phyloP scores from a whole-genome alignment of 2,888 invertebrate genomes.

The Patella ulyssiponensis region DNA sequence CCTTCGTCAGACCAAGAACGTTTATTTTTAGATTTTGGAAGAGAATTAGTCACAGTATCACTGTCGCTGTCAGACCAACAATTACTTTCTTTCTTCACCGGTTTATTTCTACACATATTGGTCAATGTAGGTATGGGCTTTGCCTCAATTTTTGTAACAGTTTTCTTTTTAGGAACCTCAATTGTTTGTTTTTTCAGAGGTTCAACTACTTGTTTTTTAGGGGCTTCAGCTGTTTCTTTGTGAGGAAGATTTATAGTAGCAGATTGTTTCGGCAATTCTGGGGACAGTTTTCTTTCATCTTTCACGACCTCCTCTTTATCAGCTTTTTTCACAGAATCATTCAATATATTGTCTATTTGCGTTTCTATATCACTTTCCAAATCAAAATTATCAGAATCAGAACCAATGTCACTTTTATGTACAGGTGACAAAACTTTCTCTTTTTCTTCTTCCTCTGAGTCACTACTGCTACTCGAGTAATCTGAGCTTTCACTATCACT shows the following conservation, averaged over 20 bases:
- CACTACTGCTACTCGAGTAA: constrained; percentile 12
- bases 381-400: not conserved
- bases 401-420: not conserved
- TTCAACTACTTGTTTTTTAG: not conserved
- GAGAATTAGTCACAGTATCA: not conserved
- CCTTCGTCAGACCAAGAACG: constrained; percentile 23
- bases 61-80: not conserved
- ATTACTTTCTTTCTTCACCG: not conserved
- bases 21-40: not conserved
- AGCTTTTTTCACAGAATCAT: not conserved
- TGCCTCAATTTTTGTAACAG: not conserved
- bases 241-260: not conserved
- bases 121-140: not conserved
- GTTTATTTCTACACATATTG: not conserved
- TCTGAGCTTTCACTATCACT: constrained; percentile 45
- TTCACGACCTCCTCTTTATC: not conserved
- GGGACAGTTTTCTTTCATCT: not conserved
- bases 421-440: not conserved
- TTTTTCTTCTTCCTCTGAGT: constrained; percentile 32
- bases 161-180: not conserved
- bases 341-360: constrained; percentile 8
- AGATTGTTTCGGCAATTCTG: not conserved
- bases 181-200: not conserved
- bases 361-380: constrained; percentile 1
- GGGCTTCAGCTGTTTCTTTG: not conserved